Evolutionary conservation across 2,113 vertebrate species (phyloP).

Genomic region (Barnardius zonarius): DNA sequence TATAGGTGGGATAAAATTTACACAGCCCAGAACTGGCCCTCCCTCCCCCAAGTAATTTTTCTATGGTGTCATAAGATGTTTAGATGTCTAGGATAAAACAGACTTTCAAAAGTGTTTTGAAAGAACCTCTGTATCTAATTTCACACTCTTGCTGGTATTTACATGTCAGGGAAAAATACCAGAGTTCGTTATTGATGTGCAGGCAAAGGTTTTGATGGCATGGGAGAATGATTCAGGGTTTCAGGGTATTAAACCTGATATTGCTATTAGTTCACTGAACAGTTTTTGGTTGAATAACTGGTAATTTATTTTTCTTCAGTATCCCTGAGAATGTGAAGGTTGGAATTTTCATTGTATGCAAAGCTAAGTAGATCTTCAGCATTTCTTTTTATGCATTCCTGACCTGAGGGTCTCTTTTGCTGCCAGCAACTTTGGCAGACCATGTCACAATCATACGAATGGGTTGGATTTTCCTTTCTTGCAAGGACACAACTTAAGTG

Average conservation of each 20-base stretch:
- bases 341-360: not conserved
- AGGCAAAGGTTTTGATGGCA: not conserved
- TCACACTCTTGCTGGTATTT: not conserved
- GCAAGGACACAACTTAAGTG: not conserved
- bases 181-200: not conserved
- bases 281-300: not conserved
- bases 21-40: not conserved
- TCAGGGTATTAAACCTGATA: not conserved
- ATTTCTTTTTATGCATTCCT: not conserved
- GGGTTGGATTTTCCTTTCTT: not conserved
- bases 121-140: not conserved
- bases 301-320: not conserved
- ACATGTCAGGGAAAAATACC: not conserved
- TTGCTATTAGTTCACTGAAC: not conserved
- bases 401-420: not conserved
- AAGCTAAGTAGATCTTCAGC: not conserved
- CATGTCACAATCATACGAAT: rapidly evolving
- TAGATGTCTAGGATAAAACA: not conserved
- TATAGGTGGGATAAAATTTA: not conserved
- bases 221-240: not conserved
- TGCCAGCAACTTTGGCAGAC: not conserved
- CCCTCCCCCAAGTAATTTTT: not conserved
- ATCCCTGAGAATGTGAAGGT: not conserved
- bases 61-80: not conserved
- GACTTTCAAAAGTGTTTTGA: not conserved